Base-by-base conservation (phyloP, 2,797 vertebrate genomes). In the Poecilia picta region DNA sequence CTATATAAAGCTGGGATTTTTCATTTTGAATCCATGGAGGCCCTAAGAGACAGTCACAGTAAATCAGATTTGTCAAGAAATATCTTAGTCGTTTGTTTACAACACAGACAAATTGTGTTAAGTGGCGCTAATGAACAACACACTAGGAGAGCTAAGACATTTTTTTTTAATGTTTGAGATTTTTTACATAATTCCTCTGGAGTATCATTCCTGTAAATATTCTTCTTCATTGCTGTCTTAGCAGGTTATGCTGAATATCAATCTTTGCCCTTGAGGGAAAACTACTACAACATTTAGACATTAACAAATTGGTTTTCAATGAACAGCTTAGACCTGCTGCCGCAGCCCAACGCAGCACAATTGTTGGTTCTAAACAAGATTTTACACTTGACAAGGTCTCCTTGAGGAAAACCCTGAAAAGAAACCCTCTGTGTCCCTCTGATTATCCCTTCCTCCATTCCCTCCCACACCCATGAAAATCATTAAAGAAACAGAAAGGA, bases 241-340 rank as follows among this genome's bases (percentile, higher is more conserved):
- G 83, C 87, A 88, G 72, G 89, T 91, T 94, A 92, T 89, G 88
- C 86, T 87, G 87, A 92, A 93, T 94, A 94, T 94, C 91, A 93
- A 93, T 94, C 88, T 93, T 88, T 88, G 88, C 85, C 85, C 88
- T 90, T 92, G 91, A 88, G 89, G 87, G 88, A 89, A 89, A 92
- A 90, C 85, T 83, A 82, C 89, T 80, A 77, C 87, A 90, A 86
- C 85, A 51, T 93, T 94, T 91, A 92, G 86, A 91, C 91, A 92
- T 95, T 93, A 92, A 94, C 93, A 94, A 94, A 95, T 95, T 94
- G 88, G 87, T 87, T 94, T 95, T 93, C 88, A 94, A 89, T 81
- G 85, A 95, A 92, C 83, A 92, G 89, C 87, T 92, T 88, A 90
- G 84, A 79, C 78, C 80, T 93, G 88, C 87, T 91, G 86, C 85